Base-by-base conservation (phyloP, 1,140 invertebrate species). In the Tetramorium simillimum region DNA sequence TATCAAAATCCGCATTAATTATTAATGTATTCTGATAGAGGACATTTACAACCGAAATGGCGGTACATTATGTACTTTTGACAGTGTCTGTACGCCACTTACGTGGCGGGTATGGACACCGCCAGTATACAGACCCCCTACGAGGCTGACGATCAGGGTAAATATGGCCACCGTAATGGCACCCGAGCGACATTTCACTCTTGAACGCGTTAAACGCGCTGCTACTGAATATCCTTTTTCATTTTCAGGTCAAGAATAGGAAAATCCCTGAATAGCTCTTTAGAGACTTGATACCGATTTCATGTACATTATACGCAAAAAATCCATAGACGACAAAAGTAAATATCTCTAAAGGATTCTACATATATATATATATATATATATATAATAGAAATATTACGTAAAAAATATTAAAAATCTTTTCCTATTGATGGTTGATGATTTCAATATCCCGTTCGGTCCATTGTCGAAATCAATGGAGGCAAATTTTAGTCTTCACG, bases 161-260 rank as follows among this genome's bases (percentile, higher is more conserved):
- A 95, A 94, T 93, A 94, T 94, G 94, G 94, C 94, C 91, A 93
- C 93, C 93, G 91, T 92, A 95, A 95, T 95, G 94, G 94, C 94
- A 94, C 89, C 93, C 92, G 72, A 58, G 84, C 89, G 77, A 90
- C 90, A 87, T 92, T 92, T 92, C 82, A 82, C 87, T 89, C 88
- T 86, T 84, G 77, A 65, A 86, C 89, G 81, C 84, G 82, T 76
- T 70, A 88, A 85, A 73, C 63, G 67, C 58, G 67, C 46, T 49
- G 21, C 28, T 60, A 49, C 18, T 40, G 40, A 14, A 43, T 49
- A 28, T 80, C 56, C 56, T 62, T 63, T 28, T 43, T 62, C 40
- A 21, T 28, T 84, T 60, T 21, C 40, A 60, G 14, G 14, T 84
- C 24, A 84, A 84, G 43, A 21, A 75, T 49, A 56, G 3, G 0